phyloP scores from a whole-genome alignment of 2,888 invertebrate genomes.

The Siphlonurus alternatus region DNA sequence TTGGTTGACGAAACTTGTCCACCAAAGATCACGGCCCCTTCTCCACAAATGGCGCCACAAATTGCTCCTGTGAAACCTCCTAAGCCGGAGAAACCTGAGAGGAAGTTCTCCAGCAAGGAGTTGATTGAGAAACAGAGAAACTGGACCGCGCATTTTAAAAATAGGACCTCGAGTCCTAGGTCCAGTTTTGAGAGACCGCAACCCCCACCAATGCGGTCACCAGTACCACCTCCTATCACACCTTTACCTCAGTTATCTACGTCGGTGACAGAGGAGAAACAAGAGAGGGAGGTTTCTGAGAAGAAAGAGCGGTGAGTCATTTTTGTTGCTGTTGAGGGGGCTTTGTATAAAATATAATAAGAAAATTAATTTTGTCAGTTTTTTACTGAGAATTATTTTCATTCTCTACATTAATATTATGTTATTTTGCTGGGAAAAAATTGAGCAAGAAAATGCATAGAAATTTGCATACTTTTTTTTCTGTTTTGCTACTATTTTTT shows the following conservation, averaged over 20 bases:
- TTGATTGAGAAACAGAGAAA: constrained; percentile 80
- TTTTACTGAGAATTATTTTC: too few relatives aligned
- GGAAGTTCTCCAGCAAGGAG: constrained; percentile 67
- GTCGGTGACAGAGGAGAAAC: constrained; percentile 11
- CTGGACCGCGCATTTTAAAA: constrained; percentile 82
- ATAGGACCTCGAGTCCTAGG: constrained; percentile 31
- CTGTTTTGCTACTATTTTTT: too few relatives aligned
- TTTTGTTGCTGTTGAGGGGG: constrained; percentile 8
- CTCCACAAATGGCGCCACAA: not conserved
- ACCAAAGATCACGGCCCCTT: not conserved
- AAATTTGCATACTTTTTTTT: too few relatives aligned
- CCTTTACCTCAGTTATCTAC: not conserved
- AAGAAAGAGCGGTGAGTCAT: too few relatives aligned
- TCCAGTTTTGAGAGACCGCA: constrained; percentile 30
- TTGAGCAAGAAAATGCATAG: too few relatives aligned
- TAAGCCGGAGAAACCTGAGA: constrained; percentile 60
- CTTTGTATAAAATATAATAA: too few relatives aligned
- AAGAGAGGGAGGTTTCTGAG: constrained; percentile 11
- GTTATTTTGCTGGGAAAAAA: too few relatives aligned
- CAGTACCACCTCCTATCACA: constrained; percentile 7
- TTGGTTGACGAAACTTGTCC: not conserved
- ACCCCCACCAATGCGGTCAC: constrained; percentile 21
- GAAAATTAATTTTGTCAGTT: too few relatives aligned
- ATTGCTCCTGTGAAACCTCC: not conserved
- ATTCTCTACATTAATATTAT: too few relatives aligned